These are phyloP conservation scores for Entelurus aequoreus DNA, from an alignment of 2,113 vertebrate genomes.

Conservation along the genomic window DNA sequence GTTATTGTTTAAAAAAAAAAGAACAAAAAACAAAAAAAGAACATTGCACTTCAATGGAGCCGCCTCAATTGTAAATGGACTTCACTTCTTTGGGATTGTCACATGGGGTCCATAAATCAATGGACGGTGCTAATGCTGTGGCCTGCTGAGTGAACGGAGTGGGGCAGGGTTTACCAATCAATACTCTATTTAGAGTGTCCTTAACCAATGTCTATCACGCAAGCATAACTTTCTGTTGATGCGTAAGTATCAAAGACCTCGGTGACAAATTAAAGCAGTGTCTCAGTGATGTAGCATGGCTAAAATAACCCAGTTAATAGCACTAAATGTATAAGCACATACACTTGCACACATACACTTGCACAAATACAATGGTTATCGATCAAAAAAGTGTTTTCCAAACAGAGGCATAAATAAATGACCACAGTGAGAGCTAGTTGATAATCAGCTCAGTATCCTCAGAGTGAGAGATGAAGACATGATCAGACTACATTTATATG, in stretches of 20 bases:
- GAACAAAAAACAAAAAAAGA: not conserved
- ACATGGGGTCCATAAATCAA: conserved; percentile 54
- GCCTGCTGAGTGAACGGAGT: conserved; percentile 26
- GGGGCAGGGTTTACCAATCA: conserved; percentile 25
- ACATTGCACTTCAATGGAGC: conserved; percentile 1
- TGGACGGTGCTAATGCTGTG: conserved; percentile 38
- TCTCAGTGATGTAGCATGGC: conserved; percentile 22
- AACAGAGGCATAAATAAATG: conserved; percentile 40
- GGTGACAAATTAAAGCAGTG: conserved; percentile 16
- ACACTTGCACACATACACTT: not conserved
- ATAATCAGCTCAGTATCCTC: conserved; percentile 32
- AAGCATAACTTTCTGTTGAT: conserved; percentile 22
- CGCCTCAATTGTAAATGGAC: conserved; percentile 14
- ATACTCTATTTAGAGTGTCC: conserved; percentile 60
- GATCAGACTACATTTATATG: not conserved
- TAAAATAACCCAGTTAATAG: conserved; percentile 22
- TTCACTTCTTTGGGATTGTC: conserved; percentile 32
- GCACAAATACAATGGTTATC: conserved; percentile 36
- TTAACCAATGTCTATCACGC: conserved; percentile 32
- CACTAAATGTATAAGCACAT: not conserved
- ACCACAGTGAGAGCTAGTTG: conserved; percentile 27
- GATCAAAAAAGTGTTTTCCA: conserved; percentile 20
- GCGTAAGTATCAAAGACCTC: conserved; percentile 20
- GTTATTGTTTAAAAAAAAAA: conserved; percentile 1
- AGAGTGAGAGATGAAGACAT: conserved; percentile 28